A percentile compares a stretch with the other conserved stretches of the same genome.
These are phyloP conservation scores for Arnoldichthys spilopterus DNA, from an alignment of 2,797 vertebrate genomes.

Conservation along the genomic window DNA sequence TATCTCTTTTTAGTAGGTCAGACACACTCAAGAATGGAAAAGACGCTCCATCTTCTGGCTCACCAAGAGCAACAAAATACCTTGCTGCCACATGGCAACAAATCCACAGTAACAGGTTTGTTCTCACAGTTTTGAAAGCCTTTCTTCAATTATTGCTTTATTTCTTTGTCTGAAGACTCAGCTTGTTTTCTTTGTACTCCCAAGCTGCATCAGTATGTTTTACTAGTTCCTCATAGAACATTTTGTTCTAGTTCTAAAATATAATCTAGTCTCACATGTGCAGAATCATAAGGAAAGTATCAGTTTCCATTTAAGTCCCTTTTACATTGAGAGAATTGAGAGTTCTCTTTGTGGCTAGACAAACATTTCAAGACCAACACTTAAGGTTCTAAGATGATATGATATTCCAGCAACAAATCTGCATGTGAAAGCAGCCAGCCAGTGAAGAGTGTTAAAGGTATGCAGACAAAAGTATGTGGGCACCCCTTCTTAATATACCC, in stretches of 20 bases:
- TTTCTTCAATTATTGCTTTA: background rate
- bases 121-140: too few relatives aligned
- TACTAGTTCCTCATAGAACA: background rate
- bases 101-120: background rate
- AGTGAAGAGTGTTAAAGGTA: background rate
- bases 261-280: background rate
- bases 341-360: background rate
- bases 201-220: background rate
- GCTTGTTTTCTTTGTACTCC: background rate
- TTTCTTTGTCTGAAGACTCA: background rate
- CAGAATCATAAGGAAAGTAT: background rate
- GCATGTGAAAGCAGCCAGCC: background rate
- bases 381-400: background rate
- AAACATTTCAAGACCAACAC: background rate
- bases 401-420: background rate
- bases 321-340: background rate
- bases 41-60: background rate
- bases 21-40: background rate
- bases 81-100: background rate
- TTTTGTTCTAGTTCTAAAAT: background rate
- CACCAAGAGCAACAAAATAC: background rate
- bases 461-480: background rate
- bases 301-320: background rate
- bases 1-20: background rate
- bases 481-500: background rate